These are phyloP conservation scores for Atherix ibis DNA, from an alignment of 2,888 invertebrate species.

Conservation along the genomic window DNA sequence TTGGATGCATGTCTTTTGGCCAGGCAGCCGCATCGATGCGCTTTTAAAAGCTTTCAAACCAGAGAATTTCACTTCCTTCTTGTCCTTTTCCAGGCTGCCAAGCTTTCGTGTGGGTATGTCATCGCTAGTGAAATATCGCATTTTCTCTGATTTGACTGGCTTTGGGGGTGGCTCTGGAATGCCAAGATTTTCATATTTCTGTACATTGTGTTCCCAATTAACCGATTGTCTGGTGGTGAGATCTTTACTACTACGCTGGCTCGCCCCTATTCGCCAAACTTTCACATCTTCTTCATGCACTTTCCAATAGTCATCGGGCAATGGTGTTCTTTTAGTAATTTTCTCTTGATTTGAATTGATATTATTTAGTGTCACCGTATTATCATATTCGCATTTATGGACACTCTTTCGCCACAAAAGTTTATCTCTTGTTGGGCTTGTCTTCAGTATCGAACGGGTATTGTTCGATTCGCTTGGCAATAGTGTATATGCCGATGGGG, in stretches of 20 bases:
- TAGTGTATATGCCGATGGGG: slow-evolving; percentile 8
- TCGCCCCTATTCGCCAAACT: slow-evolving; percentile 9
- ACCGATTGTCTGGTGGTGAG: slow-evolving; percentile 1
- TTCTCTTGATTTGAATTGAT: slow-evolving; percentile 5
- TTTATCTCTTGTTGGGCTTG: background rate
- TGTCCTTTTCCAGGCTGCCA: slow-evolving; percentile 3
- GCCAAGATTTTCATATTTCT: slow-evolving; percentile 6
- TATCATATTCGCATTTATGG: slow-evolving; percentile 9
- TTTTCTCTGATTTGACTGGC: slow-evolving; percentile 4
- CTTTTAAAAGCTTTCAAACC: slow-evolving; percentile 13
- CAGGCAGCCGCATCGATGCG: slow-evolving; percentile 17
- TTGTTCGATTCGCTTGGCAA: slow-evolving; percentile 3
- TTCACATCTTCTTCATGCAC: slow-evolving; percentile 9
- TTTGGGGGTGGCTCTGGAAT: background rate
- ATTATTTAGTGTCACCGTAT: slow-evolving; percentile 7
- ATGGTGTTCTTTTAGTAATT: slow-evolving; percentile 8
- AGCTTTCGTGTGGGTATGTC: slow-evolving; percentile 1
- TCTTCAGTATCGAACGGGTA: background rate
- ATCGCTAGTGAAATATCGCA: slow-evolving; percentile 10
- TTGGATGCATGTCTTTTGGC: slow-evolving; percentile 40
- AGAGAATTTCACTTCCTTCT: slow-evolving; percentile 9
- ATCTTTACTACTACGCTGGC: slow-evolving; percentile 3
- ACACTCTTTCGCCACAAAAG: background rate
- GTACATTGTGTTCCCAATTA: slow-evolving; percentile 6
- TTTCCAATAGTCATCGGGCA: slow-evolving; percentile 11